Conservation (phyloP, 2,113 vertebrate genomes). For the Thunnus maccoyii region DNA sequence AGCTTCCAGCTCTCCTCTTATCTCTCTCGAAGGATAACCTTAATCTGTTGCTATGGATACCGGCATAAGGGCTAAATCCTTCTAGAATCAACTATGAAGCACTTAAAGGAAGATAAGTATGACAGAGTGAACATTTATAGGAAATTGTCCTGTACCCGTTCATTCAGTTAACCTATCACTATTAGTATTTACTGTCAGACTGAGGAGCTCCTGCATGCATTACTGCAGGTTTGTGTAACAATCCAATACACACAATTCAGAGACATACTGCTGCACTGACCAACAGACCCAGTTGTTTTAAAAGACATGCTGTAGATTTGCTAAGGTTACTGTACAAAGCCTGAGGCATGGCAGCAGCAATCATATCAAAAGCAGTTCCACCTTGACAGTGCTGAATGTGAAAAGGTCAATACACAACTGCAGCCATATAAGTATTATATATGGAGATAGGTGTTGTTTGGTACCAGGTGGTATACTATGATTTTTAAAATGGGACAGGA, state of each 20-base stretch:
- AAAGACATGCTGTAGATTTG: background rate
- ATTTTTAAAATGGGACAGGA: background rate
- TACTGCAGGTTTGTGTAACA: background rate
- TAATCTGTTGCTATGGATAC: conserved; percentile 74
- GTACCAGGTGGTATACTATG: no score
- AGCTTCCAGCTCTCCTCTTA: conserved; percentile 16
- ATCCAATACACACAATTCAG: background rate
- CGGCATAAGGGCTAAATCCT: conserved; percentile 8
- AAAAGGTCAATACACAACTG: conserved; percentile 46
- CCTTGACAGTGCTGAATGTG: background rate
- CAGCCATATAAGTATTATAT: background rate
- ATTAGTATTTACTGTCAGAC: background rate
- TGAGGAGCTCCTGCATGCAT: background rate
- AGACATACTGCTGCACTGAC: background rate
- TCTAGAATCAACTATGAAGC: conserved; percentile 25
- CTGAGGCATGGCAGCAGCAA: background rate
- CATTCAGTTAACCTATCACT: background rate
- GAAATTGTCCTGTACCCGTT: background rate
- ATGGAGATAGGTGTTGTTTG: background rate
- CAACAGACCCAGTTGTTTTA: background rate
- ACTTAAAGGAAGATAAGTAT: background rate
- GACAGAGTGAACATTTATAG: background rate
- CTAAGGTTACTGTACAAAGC: background rate
- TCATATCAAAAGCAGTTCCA: conserved; percentile 5
- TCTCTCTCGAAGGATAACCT: conserved; percentile 47